Conservation (phyloP, 2,113 vertebrate species). For the Cyphomyrus discorhynchus region DNA sequence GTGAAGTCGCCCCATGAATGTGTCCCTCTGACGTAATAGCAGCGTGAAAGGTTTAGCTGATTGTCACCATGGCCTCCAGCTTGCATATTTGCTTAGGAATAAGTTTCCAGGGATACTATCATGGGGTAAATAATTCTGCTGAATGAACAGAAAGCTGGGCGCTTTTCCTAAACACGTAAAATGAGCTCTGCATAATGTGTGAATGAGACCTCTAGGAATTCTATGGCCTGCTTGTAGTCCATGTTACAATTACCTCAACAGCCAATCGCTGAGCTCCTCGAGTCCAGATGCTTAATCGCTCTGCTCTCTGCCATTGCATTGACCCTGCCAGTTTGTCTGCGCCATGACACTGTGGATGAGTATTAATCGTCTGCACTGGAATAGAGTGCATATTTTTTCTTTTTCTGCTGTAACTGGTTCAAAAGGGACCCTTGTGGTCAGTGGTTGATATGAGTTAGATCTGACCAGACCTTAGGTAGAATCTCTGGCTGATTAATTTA, state of each 20-base stretch:
- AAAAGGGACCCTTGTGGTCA: not conserved
- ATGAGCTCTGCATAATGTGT: not conserved
- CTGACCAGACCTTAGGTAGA: not conserved
- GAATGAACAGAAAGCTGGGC: not conserved
- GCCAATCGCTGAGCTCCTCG: not conserved
- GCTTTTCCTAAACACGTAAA: not conserved
- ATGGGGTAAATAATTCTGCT: not conserved
- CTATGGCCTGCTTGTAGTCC: not conserved
- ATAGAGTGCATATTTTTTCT: not conserved
- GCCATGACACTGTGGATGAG: not conserved
- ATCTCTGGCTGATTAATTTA: not conserved
- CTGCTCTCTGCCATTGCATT: not conserved
- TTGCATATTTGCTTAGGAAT: not conserved
- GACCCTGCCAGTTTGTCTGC: not conserved
- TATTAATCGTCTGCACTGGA: not conserved
- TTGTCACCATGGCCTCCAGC: not conserved
- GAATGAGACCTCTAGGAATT: not conserved
- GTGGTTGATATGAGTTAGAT: not conserved
- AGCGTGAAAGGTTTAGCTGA: not conserved
- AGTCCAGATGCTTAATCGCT: not conserved
- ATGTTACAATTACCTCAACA: not conserved
- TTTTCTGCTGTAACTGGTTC: not conserved
- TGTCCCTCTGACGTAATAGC: not conserved
- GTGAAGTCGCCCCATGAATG: not conserved
- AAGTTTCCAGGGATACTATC: not conserved